Evolutionary conservation across 2,113 vertebrate genomes (phyloP), one percentile per base, ranked within the genome.

Genomic region (Melanerpes formicivorus): DNA sequence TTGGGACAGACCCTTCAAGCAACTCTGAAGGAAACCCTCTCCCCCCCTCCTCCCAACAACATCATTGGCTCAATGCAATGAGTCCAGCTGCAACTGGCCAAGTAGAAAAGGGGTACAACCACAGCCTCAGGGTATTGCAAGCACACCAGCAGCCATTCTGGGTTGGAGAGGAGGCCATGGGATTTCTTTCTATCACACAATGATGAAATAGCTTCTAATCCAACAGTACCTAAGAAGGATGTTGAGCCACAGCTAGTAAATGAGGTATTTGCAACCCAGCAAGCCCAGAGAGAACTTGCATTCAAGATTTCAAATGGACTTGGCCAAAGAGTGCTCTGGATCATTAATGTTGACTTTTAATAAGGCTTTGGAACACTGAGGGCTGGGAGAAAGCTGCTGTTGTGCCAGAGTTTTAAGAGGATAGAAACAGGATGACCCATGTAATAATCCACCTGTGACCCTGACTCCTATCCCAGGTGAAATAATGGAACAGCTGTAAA

Each of bases 401-500:
- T 85, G 60, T 81, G 90, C 95, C 92, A 96, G 93, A 93, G 80
- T 91, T 96, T 94, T 93, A 94, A 95, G 86, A 93, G 93, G 86
- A 88, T 84, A 94, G 93, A 96, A 96, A 96, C 95, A 96, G 93
- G 95, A 95, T 88, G 95, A 91, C 92, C 95, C 92, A 80, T 62
- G 23, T 80, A 88, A 96, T 96, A 88, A 95, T 91, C 90, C 95
- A 95, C 96, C 96, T 96, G 96, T 88, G 92, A 96, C 95, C 95
- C 88, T 58, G 77, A 72, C 83, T 95, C 92, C 86, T 80, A 65
- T 79, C 92, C 95, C 96, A 96, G 96, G 96, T 96, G 93, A 94
- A 96, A 96, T 96, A 91, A 96, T 73, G 93, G 92, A 95, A 94
- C 93, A 96, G 95, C 95, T 96, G 93, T 90, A 37, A 91, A 91